A percentile compares a stretch with the other conserved stretches of the same genome.
These are phyloP conservation scores for Melinaea marsaeus DNA, from an alignment of 2,888 invertebrate genomes.

Conservation along the genomic window DNA sequence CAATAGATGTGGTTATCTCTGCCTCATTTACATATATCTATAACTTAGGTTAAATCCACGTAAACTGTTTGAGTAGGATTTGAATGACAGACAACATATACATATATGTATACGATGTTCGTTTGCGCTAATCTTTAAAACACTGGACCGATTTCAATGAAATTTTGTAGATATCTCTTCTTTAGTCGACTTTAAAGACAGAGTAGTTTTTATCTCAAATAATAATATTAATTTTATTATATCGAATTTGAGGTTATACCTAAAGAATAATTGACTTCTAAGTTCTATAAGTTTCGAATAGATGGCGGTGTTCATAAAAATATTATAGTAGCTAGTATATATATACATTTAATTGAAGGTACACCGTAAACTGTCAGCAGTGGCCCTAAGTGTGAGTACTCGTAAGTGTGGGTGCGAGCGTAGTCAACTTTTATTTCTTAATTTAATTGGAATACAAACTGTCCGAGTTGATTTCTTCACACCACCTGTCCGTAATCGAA, in stretches of 20 bases:
- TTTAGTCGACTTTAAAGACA: no score
- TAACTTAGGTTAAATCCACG: background rate
- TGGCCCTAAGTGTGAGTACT: no score
- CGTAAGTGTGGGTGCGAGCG: no score
- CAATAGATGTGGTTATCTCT: constrained; percentile 43
- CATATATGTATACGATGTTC: no score
- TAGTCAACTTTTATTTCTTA: background rate
- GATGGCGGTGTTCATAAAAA: background rate
- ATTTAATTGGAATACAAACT: background rate
- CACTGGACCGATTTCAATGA: no score
- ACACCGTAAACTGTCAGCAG: background rate
- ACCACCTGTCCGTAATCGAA: background rate
- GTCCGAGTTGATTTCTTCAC: background rate
- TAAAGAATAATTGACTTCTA: background rate
- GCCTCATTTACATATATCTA: constrained; percentile 4
- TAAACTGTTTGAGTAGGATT: constrained; percentile 3
- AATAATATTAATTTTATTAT: background rate
- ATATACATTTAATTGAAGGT: background rate
- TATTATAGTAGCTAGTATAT: background rate
- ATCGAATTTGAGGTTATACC: background rate
- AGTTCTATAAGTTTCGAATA: no score
- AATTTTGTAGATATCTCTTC: no score
- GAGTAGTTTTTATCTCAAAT: no score
- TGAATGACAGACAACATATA: background rate
- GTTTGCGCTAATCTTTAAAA: no score